These are phyloP conservation scores for Drosophila miranda DNA, from an alignment of 1,140 invertebrate species.

Conservation along the genomic window DNA sequence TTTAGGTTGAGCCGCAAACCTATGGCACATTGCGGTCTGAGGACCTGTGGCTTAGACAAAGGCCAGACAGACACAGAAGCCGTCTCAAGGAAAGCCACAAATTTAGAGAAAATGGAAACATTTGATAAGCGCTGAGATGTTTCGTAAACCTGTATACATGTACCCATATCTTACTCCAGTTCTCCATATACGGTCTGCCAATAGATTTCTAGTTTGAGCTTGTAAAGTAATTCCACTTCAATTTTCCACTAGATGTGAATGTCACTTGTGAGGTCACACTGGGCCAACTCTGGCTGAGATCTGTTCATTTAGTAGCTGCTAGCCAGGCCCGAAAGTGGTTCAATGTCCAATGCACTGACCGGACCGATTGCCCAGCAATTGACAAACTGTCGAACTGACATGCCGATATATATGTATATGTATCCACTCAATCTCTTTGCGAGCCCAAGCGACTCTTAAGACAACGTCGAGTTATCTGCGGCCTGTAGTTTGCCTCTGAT, in stretches of 20 bases:
- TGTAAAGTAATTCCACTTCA: constrained; percentile 47
- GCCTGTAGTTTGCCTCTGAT: constrained; percentile 54
- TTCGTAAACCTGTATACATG: background rate
- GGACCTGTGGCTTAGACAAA: background rate
- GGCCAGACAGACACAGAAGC: too few relatives aligned
- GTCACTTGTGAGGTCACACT: constrained; percentile 58
- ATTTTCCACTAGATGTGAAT: constrained; percentile 48
- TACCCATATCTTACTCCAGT: constrained; percentile 31
- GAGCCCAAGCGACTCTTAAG: constrained; percentile 28
- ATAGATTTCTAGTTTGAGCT: constrained; percentile 42
- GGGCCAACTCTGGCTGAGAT: constrained; percentile 14
- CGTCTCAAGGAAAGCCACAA: constrained; percentile 20
- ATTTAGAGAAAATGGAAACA: background rate
- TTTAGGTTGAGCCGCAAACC: constrained; percentile 13
- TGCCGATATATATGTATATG: background rate
- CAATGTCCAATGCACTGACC: constrained; percentile 67
- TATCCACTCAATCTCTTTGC: constrained; percentile 65
- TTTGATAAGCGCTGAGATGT: background rate
- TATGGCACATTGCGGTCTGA: constrained; percentile 42
- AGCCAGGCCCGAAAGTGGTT: constrained; percentile 66
- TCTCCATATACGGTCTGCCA: constrained; percentile 33
- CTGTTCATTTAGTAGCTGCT: constrained; percentile 29
- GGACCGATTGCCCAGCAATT: constrained; percentile 36
- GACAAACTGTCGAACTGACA: constrained; percentile 23
- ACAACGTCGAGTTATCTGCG: constrained; percentile 33